Percentiles rank a stretch among this genome's conserved stretches.
phyloP scores from a whole-genome alignment of 2,888 invertebrate species.

The Aromia moschata region DNA sequence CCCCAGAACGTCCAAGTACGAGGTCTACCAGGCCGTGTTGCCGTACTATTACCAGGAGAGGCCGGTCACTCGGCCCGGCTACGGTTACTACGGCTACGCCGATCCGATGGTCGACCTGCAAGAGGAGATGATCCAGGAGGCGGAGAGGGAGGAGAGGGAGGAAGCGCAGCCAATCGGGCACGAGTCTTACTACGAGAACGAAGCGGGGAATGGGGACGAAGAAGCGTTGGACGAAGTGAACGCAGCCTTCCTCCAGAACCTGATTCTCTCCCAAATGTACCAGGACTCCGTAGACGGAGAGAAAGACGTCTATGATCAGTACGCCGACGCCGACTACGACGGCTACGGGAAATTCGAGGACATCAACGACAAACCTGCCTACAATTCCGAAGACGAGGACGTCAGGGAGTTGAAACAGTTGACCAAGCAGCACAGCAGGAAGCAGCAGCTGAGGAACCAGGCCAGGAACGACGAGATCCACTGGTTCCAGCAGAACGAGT shows the following conservation, averaged over 20 bases:
- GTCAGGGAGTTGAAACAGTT: conserved; percentile 73
- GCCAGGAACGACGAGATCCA: conserved; percentile 42
- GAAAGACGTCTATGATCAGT: conserved; percentile 44
- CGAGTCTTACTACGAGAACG: conserved; percentile 73
- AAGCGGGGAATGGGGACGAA: conserved; percentile 51
- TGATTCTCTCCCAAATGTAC: conserved; percentile 73
- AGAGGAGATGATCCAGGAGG: conserved; percentile 70
- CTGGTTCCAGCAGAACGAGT: conserved; percentile 44
- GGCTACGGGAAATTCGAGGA: conserved; percentile 52
- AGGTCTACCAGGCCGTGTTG: conserved; percentile 61
- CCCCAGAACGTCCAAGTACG: conserved; percentile 64
- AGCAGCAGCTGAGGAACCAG: conserved; percentile 30
- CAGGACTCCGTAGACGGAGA: conserved; percentile 64
- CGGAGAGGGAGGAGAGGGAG: conserved; percentile 67
- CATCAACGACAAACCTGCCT: conserved; percentile 28
- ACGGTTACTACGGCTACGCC: conserved; percentile 62
- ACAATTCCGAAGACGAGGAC: conserved; percentile 69
- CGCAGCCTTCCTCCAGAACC: conserved; percentile 73
- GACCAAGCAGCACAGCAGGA: conserved; percentile 62
- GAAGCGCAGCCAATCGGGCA: conserved; percentile 73
- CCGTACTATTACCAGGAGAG: conserved; percentile 64
- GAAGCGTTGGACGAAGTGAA: conserved; percentile 63
- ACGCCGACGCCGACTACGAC: conserved; percentile 50
- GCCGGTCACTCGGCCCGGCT: conserved; percentile 55
- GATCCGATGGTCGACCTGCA: conserved; percentile 66